Evolutionary conservation across 2,797 vertebrate genomes (phyloP).

Genomic region (Moxostoma hubbsi): DNA sequence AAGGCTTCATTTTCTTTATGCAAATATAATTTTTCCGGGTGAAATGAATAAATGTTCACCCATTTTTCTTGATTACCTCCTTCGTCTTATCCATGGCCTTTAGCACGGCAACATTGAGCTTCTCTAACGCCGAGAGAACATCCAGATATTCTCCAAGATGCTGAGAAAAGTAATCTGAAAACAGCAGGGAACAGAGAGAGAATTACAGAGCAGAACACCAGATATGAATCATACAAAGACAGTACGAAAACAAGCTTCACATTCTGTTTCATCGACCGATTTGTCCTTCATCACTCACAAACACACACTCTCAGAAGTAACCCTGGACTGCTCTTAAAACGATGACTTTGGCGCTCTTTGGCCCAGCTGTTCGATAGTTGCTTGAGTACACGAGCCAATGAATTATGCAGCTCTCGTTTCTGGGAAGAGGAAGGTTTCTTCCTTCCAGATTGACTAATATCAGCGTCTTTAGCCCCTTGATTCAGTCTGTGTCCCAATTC

Average conservation of each 20-base stretch:
- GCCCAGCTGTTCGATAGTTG: background rate
- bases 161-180: constrained; percentile 91
- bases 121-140: constrained; percentile 91
- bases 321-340: background rate
- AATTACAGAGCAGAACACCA: background rate
- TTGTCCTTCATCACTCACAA: background rate
- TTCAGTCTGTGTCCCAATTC: background rate
- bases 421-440: background rate
- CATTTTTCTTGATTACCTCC: constrained; percentile 75
- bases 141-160: constrained; percentile 91
- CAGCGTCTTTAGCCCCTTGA: background rate
- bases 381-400: background rate
- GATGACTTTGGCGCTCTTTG: background rate
- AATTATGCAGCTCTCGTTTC: background rate
- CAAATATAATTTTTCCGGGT: no score
- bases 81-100: constrained; percentile 98
- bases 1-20: no score
- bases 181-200: constrained; percentile 8
- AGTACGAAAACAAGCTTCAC: background rate
- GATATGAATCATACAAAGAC: background rate
- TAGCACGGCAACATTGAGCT: constrained; percentile 89
- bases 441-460: background rate
- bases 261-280: background rate
- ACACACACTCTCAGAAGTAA: background rate
- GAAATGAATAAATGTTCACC: no score